phyloP scores from a whole-genome alignment of 1,140 invertebrate genomes.

The Drosophila nikananu region DNA sequence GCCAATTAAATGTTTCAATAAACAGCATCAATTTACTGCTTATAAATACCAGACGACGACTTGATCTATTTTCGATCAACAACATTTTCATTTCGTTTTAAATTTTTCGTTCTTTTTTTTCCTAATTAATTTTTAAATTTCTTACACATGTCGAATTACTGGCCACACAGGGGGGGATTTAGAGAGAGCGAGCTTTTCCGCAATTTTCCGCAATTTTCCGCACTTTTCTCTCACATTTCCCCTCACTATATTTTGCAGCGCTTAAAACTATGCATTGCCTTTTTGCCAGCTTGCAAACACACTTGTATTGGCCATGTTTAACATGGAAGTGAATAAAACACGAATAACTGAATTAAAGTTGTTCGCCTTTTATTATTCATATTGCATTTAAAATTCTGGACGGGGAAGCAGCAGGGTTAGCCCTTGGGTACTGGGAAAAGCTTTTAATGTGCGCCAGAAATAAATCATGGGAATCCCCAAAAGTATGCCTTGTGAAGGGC shows the following conservation, averaged over 20 bases:
- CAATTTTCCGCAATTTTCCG: conserved; percentile 23
- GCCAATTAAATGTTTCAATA: conserved; percentile 77
- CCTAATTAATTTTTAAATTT: conserved; percentile 48
- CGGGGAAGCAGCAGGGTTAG: neutral
- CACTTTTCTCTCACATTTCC: conserved; percentile 7
- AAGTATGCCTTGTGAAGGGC: conserved; percentile 19
- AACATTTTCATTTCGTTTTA: conserved; percentile 38
- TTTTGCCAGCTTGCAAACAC: neutral
- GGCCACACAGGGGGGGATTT: neutral
- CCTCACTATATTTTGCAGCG: neutral
- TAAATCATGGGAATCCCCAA: conserved; percentile 9
- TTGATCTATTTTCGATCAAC: conserved; percentile 59
- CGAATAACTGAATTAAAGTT: neutral
- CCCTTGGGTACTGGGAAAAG: conserved; percentile 11
- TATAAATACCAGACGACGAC: conserved; percentile 49
- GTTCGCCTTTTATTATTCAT: conserved; percentile 8
- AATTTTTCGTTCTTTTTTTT: conserved; percentile 19
- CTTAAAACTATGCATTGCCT: conserved; percentile 32
- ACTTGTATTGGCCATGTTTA: conserved; percentile 13
- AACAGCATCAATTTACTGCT: conserved; percentile 64
- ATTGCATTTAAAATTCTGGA: neutral
- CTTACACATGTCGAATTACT: conserved; percentile 43
- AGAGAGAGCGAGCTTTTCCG: conserved; percentile 15
- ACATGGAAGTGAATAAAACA: conserved; percentile 9
- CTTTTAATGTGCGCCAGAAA: conserved; percentile 16